Conservation (phyloP, 1,140 invertebrate species). For the Ostrea denselamellosa region DNA sequence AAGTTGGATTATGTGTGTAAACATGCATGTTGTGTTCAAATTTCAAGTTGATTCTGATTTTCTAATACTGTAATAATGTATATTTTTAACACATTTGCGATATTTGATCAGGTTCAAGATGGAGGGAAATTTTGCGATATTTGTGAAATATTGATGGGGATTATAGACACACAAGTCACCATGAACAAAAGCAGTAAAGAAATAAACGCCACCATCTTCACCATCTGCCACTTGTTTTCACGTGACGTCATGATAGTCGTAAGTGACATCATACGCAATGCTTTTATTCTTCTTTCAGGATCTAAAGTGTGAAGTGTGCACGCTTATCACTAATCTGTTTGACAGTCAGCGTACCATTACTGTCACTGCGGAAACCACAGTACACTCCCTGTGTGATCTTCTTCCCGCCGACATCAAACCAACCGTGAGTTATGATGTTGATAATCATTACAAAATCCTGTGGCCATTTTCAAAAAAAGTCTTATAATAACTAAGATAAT, state of each 20-base stretch:
- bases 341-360: not conserved
- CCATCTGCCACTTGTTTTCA: conserved; percentile 24
- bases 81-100: too few species aligned
- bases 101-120: not conserved
- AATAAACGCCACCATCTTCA: conserved; percentile 2
- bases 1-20: too few species aligned
- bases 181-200: conserved; percentile 18
- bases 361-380: not conserved
- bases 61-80: too few species aligned
- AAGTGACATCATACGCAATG: not conserved
- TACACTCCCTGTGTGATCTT: not conserved
- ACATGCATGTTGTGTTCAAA: too few species aligned
- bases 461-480: too few species aligned
- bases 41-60: too few species aligned
- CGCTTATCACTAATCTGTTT: conserved; percentile 6
- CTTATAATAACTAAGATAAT: too few species aligned
- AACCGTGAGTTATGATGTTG: not conserved
- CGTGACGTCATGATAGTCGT: conserved; percentile 29
- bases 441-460: too few species aligned
- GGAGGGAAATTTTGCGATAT: conserved; percentile 22
- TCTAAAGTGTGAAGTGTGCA: conserved; percentile 36
- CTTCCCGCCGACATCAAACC: conserved; percentile 28
- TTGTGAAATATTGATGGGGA: conserved; percentile 21
- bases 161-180: conserved; percentile 1
- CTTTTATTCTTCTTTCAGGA: not conserved